phyloP scores from a whole-genome alignment of 2,888 invertebrate species.

The Ectemnius continuus region DNA sequence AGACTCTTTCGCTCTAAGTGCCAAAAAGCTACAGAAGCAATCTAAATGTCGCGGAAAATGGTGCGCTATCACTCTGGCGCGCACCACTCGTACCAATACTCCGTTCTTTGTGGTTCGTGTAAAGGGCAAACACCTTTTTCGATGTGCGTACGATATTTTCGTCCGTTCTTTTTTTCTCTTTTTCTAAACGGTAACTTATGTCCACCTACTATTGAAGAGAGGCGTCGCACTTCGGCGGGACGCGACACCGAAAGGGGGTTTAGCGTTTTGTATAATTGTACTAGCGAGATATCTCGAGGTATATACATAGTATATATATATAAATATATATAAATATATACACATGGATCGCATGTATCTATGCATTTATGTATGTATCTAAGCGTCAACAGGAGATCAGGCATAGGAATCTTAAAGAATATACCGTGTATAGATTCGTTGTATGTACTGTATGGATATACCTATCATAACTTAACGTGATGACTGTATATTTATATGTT shows the following conservation, averaged over 20 bases:
- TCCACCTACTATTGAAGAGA: slow-evolving; percentile 36
- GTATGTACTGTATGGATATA: slow-evolving; percentile 59
- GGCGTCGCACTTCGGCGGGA: background rate
- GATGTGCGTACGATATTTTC: slow-evolving; percentile 48
- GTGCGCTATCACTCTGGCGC: slow-evolving; percentile 13
- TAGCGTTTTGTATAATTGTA: slow-evolving; percentile 67
- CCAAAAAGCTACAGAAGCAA: slow-evolving; percentile 56
- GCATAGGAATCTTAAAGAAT: slow-evolving; percentile 45
- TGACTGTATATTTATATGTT: slow-evolving; percentile 76
- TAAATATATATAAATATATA: slow-evolving; percentile 53
- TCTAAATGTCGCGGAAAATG: slow-evolving; percentile 34
- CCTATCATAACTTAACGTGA: slow-evolving; percentile 64
- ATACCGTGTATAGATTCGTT: slow-evolving; percentile 63
- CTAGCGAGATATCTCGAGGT: slow-evolving; percentile 53
- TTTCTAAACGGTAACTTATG: slow-evolving; percentile 43
- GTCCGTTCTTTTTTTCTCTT: slow-evolving; percentile 41
- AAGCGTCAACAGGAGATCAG: slow-evolving; percentile 38
- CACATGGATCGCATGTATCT: slow-evolving; percentile 51
- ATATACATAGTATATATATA: slow-evolving; percentile 43
- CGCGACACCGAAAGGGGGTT: slow-evolving; percentile 19
- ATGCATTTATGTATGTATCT: slow-evolving; percentile 59
- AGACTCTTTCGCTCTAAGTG: slow-evolving; percentile 55
- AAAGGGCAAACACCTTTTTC: slow-evolving; percentile 42
- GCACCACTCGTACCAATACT: slow-evolving; percentile 44
- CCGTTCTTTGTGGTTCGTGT: slow-evolving; percentile 48